Percentiles rank a stretch among this genome's conserved stretches.
Evolutionary conservation across 2,113 vertebrate species (phyloP).

Genomic region (Alosa alosa): DNA sequence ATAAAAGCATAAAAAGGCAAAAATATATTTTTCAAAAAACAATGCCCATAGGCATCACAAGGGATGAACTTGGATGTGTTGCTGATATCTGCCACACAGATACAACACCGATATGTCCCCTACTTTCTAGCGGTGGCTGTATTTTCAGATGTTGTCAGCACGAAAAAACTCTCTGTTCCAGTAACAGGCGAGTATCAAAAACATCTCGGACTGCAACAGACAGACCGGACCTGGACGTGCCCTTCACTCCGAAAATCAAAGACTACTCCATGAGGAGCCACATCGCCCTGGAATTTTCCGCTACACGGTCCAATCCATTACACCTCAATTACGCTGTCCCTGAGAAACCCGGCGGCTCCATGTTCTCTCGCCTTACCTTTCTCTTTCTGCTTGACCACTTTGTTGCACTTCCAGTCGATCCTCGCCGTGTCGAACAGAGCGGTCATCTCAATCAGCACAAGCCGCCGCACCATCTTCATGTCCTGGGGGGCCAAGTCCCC

Average conservation of each 20-base stretch:
- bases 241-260: background rate
- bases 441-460: constrained; percentile 90
- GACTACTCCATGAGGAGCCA: background rate
- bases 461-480: constrained; percentile 88
- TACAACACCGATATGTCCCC: background rate
- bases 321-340: background rate
- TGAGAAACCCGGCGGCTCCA: background rate
- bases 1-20: too few relatives aligned
- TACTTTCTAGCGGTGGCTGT: background rate
- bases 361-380: constrained; percentile 77
- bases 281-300: background rate
- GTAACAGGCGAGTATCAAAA: background rate
- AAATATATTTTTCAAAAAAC: too few relatives aligned
- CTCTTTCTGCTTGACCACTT: constrained; percentile 85
- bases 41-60: background rate
- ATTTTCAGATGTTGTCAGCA: background rate
- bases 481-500: constrained; percentile 89
- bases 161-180: background rate
- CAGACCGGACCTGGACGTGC: background rate
- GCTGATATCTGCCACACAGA: background rate
- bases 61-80: background rate
- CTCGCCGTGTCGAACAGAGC: constrained; percentile 87
- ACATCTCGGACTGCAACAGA: background rate
- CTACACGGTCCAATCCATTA: background rate
- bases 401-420: constrained; percentile 86